A percentile compares a stretch with the other conserved stretches of the same genome.
Evolutionary conservation across 2,113 vertebrate species (phyloP).

Genomic region (Tetrao urogallus): DNA sequence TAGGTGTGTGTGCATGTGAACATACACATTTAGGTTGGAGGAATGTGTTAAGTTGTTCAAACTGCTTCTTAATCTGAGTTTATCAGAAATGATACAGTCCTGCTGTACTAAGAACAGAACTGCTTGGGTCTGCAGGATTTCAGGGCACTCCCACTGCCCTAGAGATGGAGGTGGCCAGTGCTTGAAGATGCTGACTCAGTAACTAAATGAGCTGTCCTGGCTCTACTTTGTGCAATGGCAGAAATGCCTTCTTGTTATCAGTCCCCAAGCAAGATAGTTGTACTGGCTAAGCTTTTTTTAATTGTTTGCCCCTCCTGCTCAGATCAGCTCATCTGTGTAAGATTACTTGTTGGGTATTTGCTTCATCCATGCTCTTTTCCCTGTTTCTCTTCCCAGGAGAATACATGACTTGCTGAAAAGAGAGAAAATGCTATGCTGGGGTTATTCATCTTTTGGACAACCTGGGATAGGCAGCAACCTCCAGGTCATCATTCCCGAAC

Average conservation of each 20-base stretch:
- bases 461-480: conserved; percentile 84
- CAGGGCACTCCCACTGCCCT: not conserved
- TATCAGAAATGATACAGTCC: not conserved
- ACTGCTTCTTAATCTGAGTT: not conserved
- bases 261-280: not conserved
- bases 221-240: not conserved
- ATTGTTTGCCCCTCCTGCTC: not conserved
- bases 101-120: not conserved
- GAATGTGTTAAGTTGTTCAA: not conserved
- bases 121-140: not conserved
- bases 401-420: conserved; percentile 78
- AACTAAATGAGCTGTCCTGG: not conserved
- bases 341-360: not conserved
- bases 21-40: not conserved
- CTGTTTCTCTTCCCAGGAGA: conserved; percentile 30
- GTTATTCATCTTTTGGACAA: conserved; percentile 90
- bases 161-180: not conserved
- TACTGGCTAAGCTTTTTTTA: conserved; percentile 3
- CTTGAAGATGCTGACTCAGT: not conserved
- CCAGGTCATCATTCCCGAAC: conserved; percentile 83
- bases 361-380: not conserved
- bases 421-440: conserved; percentile 94
- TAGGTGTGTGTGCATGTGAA: too few relatives aligned
- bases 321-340: not conserved
- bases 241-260: not conserved